Evolutionary conservation across 2,113 vertebrate species (phyloP).

Genomic region (Vidua chalybeata): DNA sequence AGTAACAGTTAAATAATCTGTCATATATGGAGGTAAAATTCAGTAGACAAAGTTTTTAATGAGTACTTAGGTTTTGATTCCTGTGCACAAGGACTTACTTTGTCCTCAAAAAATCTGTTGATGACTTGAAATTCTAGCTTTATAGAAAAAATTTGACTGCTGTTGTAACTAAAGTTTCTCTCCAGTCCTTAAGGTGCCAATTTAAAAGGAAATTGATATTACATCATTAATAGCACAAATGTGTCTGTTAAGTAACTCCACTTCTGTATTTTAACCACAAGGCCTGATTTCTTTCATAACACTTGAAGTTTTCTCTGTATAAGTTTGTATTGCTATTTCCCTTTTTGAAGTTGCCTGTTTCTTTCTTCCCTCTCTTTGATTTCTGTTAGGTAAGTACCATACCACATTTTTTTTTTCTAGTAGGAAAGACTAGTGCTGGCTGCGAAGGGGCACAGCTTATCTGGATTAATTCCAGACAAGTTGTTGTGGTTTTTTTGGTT

Average conservation of each 20-base stretch:
- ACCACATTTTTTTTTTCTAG: background rate
- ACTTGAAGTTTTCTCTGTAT: background rate
- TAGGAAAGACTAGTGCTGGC: background rate
- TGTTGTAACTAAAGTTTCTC: background rate
- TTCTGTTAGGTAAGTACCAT: background rate
- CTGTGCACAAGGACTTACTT: background rate
- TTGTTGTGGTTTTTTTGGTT: background rate
- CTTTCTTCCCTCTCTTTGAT: background rate
- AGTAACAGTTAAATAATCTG: background rate
- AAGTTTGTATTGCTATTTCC: background rate
- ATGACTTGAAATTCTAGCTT: background rate
- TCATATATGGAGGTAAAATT: background rate
- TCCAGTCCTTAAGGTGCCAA: background rate
- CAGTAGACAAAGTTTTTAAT: background rate
- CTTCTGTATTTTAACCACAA: background rate
- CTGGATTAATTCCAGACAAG: background rate
- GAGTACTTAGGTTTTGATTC: background rate
- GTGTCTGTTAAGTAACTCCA: background rate
- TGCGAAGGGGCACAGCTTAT: background rate
- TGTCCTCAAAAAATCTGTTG: background rate
- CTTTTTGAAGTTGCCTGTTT: background rate
- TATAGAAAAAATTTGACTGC: background rate
- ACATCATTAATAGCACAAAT: background rate
- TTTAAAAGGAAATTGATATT: background rate
- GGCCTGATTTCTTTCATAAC: background rate